Evolutionary conservation across 2,888 invertebrate species (phyloP).

Genomic region (Hyles lineata): DNA sequence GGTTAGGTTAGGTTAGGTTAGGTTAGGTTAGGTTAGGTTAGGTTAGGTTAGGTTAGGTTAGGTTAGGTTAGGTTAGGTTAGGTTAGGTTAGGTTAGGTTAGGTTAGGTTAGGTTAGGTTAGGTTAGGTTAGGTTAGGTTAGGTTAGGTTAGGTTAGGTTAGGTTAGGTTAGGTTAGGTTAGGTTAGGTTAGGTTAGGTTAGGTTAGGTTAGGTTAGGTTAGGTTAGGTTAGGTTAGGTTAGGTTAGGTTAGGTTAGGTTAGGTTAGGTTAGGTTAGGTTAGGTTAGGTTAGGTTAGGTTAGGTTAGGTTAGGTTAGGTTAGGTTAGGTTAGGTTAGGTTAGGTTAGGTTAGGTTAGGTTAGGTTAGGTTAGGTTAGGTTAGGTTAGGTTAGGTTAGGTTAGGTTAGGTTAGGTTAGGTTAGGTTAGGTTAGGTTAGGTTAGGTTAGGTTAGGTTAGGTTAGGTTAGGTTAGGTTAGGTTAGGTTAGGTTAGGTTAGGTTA

Average conservation of each 20-base stretch:
- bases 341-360: slow-evolving; percentile 42
- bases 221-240: slow-evolving; percentile 44
- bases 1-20: slow-evolving; percentile 44
- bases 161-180: slow-evolving; percentile 34
- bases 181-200: slow-evolving; percentile 42
- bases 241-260: slow-evolving; percentile 40
- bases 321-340: slow-evolving; percentile 41
- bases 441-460: slow-evolving; percentile 43
- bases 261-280: slow-evolving; percentile 40
- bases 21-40: slow-evolving; percentile 37
- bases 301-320: slow-evolving; percentile 42
- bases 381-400: slow-evolving; percentile 29
- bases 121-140: slow-evolving; percentile 37
- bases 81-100: slow-evolving; percentile 41
- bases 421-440: slow-evolving; percentile 42
- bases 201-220: slow-evolving; percentile 42
- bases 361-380: slow-evolving; percentile 39
- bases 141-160: slow-evolving; percentile 6
- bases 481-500: slow-evolving; percentile 41
- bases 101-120: slow-evolving; percentile 43
- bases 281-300: slow-evolving; percentile 41
- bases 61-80: too few relatives aligned
- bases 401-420: slow-evolving; percentile 26
- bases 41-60: too few relatives aligned
- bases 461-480: slow-evolving; percentile 43